These are phyloP conservation scores for Peromyscus melanophrys DNA, from an alignment of 2,797 vertebrate species.

Conservation along the genomic window DNA sequence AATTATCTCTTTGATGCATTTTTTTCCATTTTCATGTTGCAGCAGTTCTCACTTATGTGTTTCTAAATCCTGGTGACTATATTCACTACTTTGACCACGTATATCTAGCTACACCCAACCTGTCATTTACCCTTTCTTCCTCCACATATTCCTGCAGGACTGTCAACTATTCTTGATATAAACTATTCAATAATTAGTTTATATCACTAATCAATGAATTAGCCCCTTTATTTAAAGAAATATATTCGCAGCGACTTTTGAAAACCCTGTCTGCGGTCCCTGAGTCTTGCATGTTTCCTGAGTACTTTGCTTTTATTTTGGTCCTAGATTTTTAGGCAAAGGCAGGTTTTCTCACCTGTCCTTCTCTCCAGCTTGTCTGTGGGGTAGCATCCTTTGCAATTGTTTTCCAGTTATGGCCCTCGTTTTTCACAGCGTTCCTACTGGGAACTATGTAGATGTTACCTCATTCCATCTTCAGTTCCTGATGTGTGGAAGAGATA, in stretches of 20 bases:
- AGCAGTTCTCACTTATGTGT: accelerated
- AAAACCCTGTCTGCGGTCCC: background rate
- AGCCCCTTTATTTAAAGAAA: background rate
- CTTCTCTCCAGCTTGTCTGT: background rate
- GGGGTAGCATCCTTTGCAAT: background rate
- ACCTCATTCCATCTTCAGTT: background rate
- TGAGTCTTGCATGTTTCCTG: background rate
- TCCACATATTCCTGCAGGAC: background rate
- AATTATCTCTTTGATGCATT: background rate
- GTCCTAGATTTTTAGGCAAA: background rate
- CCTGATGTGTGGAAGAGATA: background rate
- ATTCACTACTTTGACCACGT: background rate
- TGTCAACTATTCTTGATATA: background rate
- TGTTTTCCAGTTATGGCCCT: background rate
- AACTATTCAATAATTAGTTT: background rate
- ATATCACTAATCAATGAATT: background rate
- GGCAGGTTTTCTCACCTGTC: background rate
- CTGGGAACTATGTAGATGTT: background rate
- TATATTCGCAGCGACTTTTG: background rate
- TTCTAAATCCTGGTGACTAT: background rate
- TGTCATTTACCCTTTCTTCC: background rate
- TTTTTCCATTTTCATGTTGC: background rate
- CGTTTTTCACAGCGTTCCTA: background rate
- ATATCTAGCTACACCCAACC: accelerated
- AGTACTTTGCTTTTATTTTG: background rate